Base-by-base conservation (phyloP, 2,888 invertebrate species). In the Cenopis cana region DNA sequence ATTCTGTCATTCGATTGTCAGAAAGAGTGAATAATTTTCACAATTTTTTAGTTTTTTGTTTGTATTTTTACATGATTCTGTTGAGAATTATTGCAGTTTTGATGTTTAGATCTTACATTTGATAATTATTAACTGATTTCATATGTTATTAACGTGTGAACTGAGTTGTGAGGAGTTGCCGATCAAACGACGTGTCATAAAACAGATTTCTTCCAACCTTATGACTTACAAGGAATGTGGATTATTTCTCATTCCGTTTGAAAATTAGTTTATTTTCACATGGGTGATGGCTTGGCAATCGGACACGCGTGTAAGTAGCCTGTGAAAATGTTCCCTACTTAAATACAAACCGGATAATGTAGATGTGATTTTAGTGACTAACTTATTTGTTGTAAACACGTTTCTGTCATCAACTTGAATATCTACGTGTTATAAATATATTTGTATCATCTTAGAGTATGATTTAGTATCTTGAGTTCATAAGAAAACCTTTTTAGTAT, bases 231-330 rank as follows among this genome's bases (percentile, higher is more conserved):
- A 88, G 89, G 89, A 90, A 91, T 89, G 85, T 87, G 88, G 87
- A 90, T 88, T 87, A 88, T 88, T 86, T 87, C 82, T 82, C 79
- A 85, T 88, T 90, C 80, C 81, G 84, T 86, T 86, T 83, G 83
- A 82, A 85, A 89, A 89, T 85, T 89, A 89, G 92, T 91, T 84
- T 83, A 87, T 85, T 85, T 89, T 89, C 92, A 89, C 90, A 93
- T 93, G 93, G 93, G 93, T 93, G 89, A 93, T 93, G 93, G 93
- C 93, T 93, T 93, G 93, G 93, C 93, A 93, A 88, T 89, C 90
- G 89, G 93, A 93, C 88, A 90, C 91, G 85, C 93, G 91, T 90
- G 93, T 93, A 88, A 90, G 93, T 89, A 75, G 64, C 74, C 24
- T 49, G 18, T 29, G 6, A 38, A 54, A 52, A 17, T 41, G 17